Percentiles rank a stretch among this genome's conserved stretches.
These are phyloP conservation scores for Phyllostomus hastatus DNA, from an alignment of 2,113 vertebrate genomes.

Conservation along the genomic window DNA sequence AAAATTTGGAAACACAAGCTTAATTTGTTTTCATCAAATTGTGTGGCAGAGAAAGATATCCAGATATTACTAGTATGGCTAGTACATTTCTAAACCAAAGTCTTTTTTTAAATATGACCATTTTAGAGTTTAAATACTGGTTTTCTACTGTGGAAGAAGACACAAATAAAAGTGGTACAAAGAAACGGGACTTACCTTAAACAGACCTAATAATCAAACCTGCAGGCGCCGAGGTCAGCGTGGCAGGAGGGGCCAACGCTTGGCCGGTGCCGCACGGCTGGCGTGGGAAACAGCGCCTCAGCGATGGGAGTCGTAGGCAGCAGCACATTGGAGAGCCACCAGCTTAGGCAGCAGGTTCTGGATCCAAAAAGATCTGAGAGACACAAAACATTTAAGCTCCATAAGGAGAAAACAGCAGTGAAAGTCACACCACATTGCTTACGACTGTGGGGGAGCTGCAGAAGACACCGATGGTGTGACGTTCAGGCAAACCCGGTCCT, in stretches of 20 bases:
- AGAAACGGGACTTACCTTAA: neutral
- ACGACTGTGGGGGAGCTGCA: neutral
- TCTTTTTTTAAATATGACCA: neutral
- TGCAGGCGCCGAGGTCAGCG: neutral
- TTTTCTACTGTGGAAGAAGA: neutral
- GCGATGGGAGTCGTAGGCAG: neutral
- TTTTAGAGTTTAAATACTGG: neutral
- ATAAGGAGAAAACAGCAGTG: neutral
- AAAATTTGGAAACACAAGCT: neutral
- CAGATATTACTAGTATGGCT: neutral
- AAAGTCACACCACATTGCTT: no score
- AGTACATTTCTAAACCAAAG: neutral
- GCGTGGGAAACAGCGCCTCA: neutral
- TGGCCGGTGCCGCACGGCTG: neutral
- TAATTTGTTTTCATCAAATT: neutral
- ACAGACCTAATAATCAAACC: neutral
- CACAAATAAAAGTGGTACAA: neutral
- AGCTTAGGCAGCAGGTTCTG: neutral
- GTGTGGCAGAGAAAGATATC: neutral
- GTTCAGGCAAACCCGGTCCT: neutral
- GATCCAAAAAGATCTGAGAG: neutral
- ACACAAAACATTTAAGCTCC: neutral
- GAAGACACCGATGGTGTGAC: rapidly evolving
- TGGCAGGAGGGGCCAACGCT: neutral
- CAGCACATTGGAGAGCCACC: neutral